Base-by-base conservation (phyloP, 2,113 vertebrate genomes). In the Bos javanicus region DNA sequence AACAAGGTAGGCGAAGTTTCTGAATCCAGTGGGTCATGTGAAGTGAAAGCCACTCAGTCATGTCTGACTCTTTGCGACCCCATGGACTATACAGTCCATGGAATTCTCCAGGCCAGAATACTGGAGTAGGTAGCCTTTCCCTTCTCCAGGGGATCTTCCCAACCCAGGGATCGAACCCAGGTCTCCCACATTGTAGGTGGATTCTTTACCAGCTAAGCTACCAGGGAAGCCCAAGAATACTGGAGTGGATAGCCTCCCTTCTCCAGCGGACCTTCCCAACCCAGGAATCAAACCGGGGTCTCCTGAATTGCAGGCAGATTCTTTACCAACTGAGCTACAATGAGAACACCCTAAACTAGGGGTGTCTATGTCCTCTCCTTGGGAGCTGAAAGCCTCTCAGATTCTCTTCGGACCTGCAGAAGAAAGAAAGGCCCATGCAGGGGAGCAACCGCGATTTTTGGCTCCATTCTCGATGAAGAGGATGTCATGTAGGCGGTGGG, bases 1-100 rank as follows among this genome's bases (percentile, higher is more conserved):
- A 0, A 16, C 5, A 15, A 12, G n/a, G 17, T 5, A 13, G 36
- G 59, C 0, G 6, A 16, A 7, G 14, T 36, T n/a, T 80, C 81
- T n/a, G n/a, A 28, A 54, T 21, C 39, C 59, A 39, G 19, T n/a
- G 54, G 6, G 59, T 54, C 2, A 6, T 71, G 64, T 12, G 64
- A 71, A 71, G n/a, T 12, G 19, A 71, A 36, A 71, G 64, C 10
- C 64, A 21, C n/a, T 12, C 64, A 12, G n/a, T 71, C n/a, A 12
- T 36, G n/a, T 36, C n/a, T 0, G 19, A 23, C 0, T 71, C 64
- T 36, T 36, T 71, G n/a, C 9, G 1, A 71, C 64, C 19, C 9
- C 64, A 12, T 23, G 64, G 19, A 12, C 64, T 71, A 36, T 11
- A 36, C 19, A 36, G 64, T 23, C 64, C 64, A 6, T 23, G 64